A percentile compares a stretch with the other conserved stretches of the same genome.
Conservation (phyloP, 2,113 vertebrate genomes). For the Cyphomyrus discorhynchus region DNA sequence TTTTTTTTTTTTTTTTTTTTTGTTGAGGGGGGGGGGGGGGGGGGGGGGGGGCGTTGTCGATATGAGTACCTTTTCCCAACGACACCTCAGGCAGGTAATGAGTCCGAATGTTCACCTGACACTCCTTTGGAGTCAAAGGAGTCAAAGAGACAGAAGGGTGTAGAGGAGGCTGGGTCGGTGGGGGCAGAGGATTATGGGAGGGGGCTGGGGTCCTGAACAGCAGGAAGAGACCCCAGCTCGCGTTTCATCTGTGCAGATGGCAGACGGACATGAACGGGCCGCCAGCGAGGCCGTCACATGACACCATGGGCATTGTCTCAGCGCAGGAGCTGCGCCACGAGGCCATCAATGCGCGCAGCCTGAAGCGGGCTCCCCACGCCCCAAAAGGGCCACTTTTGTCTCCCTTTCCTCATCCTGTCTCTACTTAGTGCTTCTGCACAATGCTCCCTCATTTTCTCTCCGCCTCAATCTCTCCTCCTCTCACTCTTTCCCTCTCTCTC, state of each 20-base stretch:
- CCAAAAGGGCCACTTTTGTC: conserved; percentile 47
- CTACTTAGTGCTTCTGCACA: background rate
- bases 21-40: too few relatives aligned
- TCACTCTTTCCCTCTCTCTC: background rate
- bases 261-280: conserved; percentile 7
- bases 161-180: background rate
- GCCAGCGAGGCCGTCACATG: conserved; percentile 14
- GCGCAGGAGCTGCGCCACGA: background rate
- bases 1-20: too few relatives aligned
- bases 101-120: conserved; percentile 14
- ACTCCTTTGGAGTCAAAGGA: background rate
- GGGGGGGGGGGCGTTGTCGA: background rate
- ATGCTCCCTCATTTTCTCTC: background rate
- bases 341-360: background rate
- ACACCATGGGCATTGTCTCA: conserved; percentile 17
- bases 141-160: conserved; percentile 13
- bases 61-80: conserved; percentile 29
- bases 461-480: background rate
- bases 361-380: conserved; percentile 43
- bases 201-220: background rate
- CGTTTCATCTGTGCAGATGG: conserved; percentile 24
- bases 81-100: conserved; percentile 27
- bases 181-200: background rate
- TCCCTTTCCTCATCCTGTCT: background rate
- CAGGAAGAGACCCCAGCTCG: conserved; percentile 18